These are phyloP conservation scores for Hiodon tergisus DNA, from an alignment of 2,113 vertebrate genomes.

Conservation along the genomic window DNA sequence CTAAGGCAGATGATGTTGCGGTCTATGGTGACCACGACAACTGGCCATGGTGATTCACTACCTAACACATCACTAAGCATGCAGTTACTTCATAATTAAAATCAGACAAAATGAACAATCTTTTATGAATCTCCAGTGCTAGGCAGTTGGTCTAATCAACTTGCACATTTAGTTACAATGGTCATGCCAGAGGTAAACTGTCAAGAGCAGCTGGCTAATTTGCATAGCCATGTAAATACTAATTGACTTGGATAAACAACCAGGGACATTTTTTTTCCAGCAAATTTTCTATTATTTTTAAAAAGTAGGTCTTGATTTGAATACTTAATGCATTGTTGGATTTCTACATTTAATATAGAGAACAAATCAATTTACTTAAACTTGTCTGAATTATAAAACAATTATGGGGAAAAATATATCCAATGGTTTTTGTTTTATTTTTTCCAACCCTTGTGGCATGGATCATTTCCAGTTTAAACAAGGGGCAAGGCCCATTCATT, in stretches of 20 bases:
- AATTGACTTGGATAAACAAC: slow-evolving; percentile 9
- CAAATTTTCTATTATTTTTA: neutral
- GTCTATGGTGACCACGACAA: no score
- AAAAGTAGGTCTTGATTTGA: slow-evolving; percentile 2
- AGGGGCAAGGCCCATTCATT: no score
- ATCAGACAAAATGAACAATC: slow-evolving; percentile 9
- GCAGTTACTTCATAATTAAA: slow-evolving; percentile 1
- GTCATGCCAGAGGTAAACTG: slow-evolving; percentile 9
- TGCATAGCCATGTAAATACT: slow-evolving; percentile 10
- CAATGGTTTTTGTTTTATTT: no score
- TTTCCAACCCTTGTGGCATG: no score
- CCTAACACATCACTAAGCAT: no score
- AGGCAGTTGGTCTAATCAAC: neutral
- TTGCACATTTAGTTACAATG: neutral
- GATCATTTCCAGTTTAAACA: no score
- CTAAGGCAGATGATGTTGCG: no score
- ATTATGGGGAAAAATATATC: no score
- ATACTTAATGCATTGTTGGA: neutral
- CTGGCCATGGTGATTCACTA: no score
- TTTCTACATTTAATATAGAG: neutral
- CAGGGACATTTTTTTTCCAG: neutral
- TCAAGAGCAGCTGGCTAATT: slow-evolving; percentile 6
- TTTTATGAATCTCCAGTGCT: neutral
- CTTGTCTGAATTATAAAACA: neutral
- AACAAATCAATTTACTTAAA: neutral